Evolutionary conservation across 2,113 vertebrate genomes (phyloP).

Genomic region (Apaloderma vittatum): DNA sequence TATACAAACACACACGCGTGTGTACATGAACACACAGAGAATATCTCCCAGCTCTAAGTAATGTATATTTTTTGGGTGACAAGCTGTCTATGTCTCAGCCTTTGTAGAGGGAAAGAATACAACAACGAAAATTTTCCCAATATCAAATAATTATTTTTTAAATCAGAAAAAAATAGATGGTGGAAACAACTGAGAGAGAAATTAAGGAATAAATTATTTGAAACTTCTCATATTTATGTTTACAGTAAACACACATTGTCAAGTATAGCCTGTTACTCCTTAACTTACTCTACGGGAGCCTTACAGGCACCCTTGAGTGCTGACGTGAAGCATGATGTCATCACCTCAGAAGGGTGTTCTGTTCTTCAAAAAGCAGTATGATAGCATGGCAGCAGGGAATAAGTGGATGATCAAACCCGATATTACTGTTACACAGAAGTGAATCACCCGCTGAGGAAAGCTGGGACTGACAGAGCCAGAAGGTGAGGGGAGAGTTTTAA

Average conservation of each 20-base stretch:
- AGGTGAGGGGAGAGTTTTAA: neutral
- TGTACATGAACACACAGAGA: too few species aligned
- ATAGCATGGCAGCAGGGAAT: neutral
- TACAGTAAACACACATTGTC: neutral
- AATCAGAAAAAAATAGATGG: neutral
- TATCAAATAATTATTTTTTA: neutral
- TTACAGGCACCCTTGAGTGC: fast-evolving
- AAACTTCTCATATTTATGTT: neutral
- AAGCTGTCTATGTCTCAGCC: neutral
- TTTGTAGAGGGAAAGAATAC: neutral
- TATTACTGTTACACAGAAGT: neutral
- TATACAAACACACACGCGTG: fast-evolving
- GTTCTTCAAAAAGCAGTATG: neutral
- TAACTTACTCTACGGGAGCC: fast-evolving
- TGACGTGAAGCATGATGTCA: neutral
- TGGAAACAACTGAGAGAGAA: neutral
- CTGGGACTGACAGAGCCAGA: neutral
- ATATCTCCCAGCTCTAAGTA: neutral
- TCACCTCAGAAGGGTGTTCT: neutral
- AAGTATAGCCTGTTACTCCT: neutral
- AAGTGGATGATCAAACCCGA: neutral
- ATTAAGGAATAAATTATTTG: neutral
- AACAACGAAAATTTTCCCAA: neutral
- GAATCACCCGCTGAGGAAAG: neutral
- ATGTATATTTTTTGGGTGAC: neutral